A percentile compares a stretch with the other conserved stretches of the same genome.
Evolutionary conservation across 2,113 vertebrate genomes (phyloP).

Genomic region (Apaloderma vittatum): DNA sequence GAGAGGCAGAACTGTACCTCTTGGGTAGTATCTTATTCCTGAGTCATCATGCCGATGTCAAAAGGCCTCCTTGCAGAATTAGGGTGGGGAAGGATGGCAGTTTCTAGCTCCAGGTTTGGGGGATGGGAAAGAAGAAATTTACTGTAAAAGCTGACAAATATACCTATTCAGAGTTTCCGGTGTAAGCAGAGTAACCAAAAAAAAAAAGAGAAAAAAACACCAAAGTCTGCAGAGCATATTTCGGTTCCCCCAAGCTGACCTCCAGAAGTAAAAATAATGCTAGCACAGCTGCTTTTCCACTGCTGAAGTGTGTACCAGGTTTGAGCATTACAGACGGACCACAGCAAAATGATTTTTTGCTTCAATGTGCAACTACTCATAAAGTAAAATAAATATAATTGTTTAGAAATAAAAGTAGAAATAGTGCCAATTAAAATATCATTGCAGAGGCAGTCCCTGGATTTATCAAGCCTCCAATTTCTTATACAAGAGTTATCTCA

Average conservation of each 20-base stretch:
- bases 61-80: neutral
- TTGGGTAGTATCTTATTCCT: neutral
- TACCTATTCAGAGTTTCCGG: conserved; percentile 71
- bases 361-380: neutral
- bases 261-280: conserved; percentile 78
- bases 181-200: conserved; percentile 66
- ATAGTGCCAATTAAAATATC: neutral
- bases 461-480: neutral
- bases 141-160: conserved; percentile 74
- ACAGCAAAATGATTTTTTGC: neutral
- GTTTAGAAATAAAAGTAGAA: neutral
- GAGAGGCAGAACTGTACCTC: neutral
- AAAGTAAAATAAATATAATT: accelerated
- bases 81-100: conserved; percentile 53
- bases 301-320: neutral
- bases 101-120: conserved; percentile 59
- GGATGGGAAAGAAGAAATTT: conserved; percentile 47
- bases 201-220: neutral
- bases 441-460: neutral
- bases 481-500: neutral
- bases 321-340: neutral
- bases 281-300: conserved; percentile 66
- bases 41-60: neutral
- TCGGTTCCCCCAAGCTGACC: conserved; percentile 75
- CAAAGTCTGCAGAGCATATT: conserved; percentile 74